These are phyloP conservation scores for Hyles vespertilio DNA, from an alignment of 1,140 invertebrate genomes.

Conservation along the genomic window DNA sequence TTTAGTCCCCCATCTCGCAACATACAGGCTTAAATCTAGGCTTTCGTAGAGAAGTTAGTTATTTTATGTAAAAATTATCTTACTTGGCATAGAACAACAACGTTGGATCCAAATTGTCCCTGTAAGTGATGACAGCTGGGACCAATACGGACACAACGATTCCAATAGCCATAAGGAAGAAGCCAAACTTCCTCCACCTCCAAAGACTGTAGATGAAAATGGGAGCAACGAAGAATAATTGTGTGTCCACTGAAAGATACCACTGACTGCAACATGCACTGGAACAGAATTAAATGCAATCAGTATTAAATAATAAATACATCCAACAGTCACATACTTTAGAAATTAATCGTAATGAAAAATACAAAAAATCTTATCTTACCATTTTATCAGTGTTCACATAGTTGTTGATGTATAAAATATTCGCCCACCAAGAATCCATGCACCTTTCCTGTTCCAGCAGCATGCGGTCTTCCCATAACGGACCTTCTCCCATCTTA, in stretches of 20 bases:
- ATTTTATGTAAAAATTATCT: constrained; percentile 39
- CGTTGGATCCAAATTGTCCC: constrained; percentile 79
- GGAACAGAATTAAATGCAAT: constrained; percentile 35
- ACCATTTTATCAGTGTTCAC: constrained; percentile 81
- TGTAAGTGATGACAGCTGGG: constrained; percentile 79
- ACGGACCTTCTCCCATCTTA: constrained; percentile 79
- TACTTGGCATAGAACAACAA: constrained; percentile 81
- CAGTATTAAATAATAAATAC: neutral
- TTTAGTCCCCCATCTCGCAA: too few relatives aligned
- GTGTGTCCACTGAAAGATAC: constrained; percentile 93
- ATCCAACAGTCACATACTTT: neutral
- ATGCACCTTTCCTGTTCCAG: constrained; percentile 81
- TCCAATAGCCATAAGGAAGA: constrained; percentile 73
- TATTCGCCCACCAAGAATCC: constrained; percentile 89
- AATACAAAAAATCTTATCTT: constrained; percentile 32
- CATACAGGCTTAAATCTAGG: too few relatives aligned
- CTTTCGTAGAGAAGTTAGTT: neutral
- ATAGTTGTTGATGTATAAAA: constrained; percentile 92
- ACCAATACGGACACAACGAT: constrained; percentile 77
- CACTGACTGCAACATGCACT: constrained; percentile 95
- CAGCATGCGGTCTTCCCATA: constrained; percentile 79
- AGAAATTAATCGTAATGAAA: too few relatives aligned
- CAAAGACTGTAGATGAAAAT: constrained; percentile 84
- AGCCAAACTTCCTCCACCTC: constrained; percentile 79
- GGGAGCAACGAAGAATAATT: constrained; percentile 87